Evolutionary conservation across 2,797 vertebrate genomes (phyloP).

Genomic region (Ctenochaetus hawaiiensis): DNA sequence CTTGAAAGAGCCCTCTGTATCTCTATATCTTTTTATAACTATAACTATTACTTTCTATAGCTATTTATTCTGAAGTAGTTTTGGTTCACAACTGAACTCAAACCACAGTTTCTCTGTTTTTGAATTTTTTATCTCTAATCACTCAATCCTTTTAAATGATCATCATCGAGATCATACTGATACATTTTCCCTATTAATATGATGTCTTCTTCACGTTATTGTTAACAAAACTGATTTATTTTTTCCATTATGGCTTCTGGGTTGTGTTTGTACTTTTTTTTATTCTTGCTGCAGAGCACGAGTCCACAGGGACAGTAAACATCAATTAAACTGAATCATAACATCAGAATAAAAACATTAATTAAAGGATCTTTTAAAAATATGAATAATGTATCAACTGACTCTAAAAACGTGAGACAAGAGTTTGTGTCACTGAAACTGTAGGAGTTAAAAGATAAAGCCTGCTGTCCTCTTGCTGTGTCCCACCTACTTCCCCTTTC

Average conservation of each 20-base stretch:
- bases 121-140: too few relatives aligned
- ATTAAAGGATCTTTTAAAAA: conserved; percentile 5
- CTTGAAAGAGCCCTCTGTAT: too few relatives aligned
- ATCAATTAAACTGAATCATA: not conserved
- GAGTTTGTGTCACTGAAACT: not conserved
- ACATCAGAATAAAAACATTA: conserved; percentile 4
- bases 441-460: conserved; percentile 7
- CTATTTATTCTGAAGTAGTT: too few relatives aligned
- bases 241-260: not conserved
- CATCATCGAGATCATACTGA: not conserved
- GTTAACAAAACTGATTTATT: not conserved
- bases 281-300: conserved; percentile 10
- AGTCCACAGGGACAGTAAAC: not conserved
- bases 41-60: too few relatives aligned
- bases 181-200: not conserved
- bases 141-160: too few relatives aligned
- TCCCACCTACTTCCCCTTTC: not conserved
- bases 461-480: not conserved
- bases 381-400: conserved; percentile 20
- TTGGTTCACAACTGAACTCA: too few relatives aligned
- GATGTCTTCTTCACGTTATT: too few relatives aligned
- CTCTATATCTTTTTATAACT: too few relatives aligned
- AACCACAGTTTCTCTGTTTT: not conserved
- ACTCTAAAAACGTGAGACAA: not conserved
- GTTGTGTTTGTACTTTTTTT: not conserved